phyloP scores from a whole-genome alignment of 2,797 vertebrate genomes.

The Myotis planiceps region DNA sequence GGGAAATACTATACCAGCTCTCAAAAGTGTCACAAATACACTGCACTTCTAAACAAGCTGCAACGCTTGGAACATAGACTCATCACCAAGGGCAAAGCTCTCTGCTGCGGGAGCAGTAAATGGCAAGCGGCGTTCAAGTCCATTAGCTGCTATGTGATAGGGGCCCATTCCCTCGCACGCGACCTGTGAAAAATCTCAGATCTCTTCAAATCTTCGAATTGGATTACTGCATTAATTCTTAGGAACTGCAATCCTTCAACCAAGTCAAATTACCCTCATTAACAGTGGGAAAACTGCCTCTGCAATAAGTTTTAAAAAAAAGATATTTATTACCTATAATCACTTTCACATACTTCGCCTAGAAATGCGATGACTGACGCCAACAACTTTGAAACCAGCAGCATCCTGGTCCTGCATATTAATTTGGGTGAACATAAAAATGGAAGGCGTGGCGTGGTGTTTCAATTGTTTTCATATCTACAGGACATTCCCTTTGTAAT shows the following conservation, averaged over 20 bases:
- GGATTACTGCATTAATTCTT: constrained; percentile 99
- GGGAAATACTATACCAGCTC: constrained; percentile 87
- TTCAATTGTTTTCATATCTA: neutral
- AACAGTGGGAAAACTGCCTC: constrained; percentile 99
- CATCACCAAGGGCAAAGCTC: constrained; percentile 96
- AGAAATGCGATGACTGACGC: constrained; percentile 80
- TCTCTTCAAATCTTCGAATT: constrained; percentile 99
- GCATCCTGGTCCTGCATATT: neutral
- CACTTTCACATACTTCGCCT: constrained; percentile 89
- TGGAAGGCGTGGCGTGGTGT: neutral
- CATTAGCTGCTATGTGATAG: constrained; percentile 99
- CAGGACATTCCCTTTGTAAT: neutral
- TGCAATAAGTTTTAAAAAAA: constrained; percentile 94
- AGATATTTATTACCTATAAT: constrained; percentile 99
- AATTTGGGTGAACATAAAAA: constrained; percentile 33
- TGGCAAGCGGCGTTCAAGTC: constrained; percentile 99
- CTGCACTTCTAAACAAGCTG: constrained; percentile 93
- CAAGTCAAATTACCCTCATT: constrained; percentile 99
- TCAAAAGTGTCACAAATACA: constrained; percentile 88
- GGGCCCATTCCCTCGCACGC: constrained; percentile 96
- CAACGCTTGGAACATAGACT: constrained; percentile 90
- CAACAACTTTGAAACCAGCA: constrained; percentile 70
- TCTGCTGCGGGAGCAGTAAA: constrained; percentile 91
- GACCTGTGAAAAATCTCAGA: constrained; percentile 99
- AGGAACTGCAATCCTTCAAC: constrained; percentile 99